A percentile compares a stretch with the other conserved stretches of the same genome.
These are phyloP conservation scores for Lindbergichthys nudifrons DNA, from an alignment of 2,797 vertebrate species.

Conservation along the genomic window DNA sequence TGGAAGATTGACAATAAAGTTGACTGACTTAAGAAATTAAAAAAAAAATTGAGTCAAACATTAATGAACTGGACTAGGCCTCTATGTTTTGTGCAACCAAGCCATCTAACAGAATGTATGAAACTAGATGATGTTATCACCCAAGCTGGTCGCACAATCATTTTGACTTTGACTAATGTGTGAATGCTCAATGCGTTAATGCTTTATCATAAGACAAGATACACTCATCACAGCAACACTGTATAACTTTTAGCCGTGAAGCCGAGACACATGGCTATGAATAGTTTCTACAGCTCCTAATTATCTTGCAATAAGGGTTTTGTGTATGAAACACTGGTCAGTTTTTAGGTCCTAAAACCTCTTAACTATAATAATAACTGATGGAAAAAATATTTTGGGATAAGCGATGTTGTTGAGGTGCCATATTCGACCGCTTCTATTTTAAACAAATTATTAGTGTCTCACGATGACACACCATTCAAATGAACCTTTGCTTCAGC, in stretches of 20 bases:
- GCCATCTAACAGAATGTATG: constrained; percentile 1
- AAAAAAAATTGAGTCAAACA: too few species aligned
- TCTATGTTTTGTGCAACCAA: not conserved
- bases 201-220: constrained; percentile 9
- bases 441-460: not conserved
- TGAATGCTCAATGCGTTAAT: constrained; percentile 14
- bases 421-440: not conserved
- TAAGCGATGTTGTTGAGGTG: not conserved
- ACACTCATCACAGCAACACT: constrained; percentile 7
- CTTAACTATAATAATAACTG: not conserved
- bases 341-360: not conserved
- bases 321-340: not conserved
- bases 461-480: not conserved
- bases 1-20: too few species aligned
- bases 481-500: not conserved
- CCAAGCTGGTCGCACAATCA: constrained; percentile 4
- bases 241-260: constrained; percentile 20
- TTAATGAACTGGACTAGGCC: not conserved
- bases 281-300: constrained; percentile 12
- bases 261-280: constrained; percentile 15
- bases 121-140: not conserved
- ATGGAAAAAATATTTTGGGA: not conserved
- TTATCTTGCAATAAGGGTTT: not conserved
- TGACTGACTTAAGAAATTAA: too few species aligned
- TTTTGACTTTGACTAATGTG: not conserved